Percentiles rank a stretch among this genome's conserved stretches.
Conservation (phyloP, 2,797 vertebrate species). For the Holocentrus rufus region DNA sequence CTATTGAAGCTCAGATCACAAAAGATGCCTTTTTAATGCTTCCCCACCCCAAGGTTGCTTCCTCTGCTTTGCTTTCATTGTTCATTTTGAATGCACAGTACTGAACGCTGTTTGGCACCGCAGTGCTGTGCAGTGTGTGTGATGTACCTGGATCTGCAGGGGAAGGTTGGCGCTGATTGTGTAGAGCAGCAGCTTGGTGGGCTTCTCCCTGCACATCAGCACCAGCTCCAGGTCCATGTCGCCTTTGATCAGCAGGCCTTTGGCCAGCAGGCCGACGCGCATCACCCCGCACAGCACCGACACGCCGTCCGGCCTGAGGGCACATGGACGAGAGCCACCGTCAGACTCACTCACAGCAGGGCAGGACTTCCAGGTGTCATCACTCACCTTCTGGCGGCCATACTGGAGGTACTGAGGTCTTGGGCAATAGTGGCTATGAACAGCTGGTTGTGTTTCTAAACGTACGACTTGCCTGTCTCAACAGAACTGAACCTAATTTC, state of each 20-base stretch:
- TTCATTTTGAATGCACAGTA: not conserved
- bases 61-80: conserved; percentile 3
- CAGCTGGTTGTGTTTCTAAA: not conserved
- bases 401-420: not conserved
- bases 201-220: conserved; percentile 92
- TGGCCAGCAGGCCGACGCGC: conserved; percentile 91
- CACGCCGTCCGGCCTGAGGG: conserved; percentile 71
- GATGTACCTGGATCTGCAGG: conserved; percentile 91
- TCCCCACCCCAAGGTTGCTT: not conserved
- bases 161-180: conserved; percentile 91
- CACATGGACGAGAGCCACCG: conserved; percentile 67
- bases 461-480: too few relatives aligned
- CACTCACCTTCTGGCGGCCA: not conserved
- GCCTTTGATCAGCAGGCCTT: conserved; percentile 93
- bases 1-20: conserved; percentile 4
- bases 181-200: conserved; percentile 88
- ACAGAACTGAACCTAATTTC: too few relatives aligned
- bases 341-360: conserved; percentile 11
- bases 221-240: conserved; percentile 94
- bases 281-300: conserved; percentile 90
- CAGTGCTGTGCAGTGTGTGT: conserved; percentile 52
- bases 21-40: not conserved
- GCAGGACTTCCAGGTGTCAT: conserved; percentile 8
- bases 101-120: not conserved
- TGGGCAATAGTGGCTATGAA: not conserved